Conservation (phyloP, 2,888 invertebrate species). For the Scaeva pyrastri region DNA sequence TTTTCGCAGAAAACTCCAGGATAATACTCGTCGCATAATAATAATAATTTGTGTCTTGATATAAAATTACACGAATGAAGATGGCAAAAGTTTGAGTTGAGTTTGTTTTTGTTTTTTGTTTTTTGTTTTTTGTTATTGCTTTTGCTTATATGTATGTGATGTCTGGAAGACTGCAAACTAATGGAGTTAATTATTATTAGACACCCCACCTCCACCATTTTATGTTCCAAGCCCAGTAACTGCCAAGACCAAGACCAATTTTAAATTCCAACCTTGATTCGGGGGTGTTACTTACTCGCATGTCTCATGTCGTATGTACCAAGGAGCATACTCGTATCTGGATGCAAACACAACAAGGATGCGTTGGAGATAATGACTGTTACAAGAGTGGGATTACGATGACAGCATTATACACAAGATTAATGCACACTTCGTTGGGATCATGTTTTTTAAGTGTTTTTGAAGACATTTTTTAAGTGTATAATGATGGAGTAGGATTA, state of each 20-base stretch:
- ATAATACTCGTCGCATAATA: not conserved
- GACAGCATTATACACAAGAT: slow-evolving; percentile 40
- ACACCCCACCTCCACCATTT: slow-evolving; percentile 8
- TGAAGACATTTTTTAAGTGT: slow-evolving; percentile 15
- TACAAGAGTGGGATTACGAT: slow-evolving; percentile 44
- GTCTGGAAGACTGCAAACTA: slow-evolving; percentile 44
- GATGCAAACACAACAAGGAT: slow-evolving; percentile 8
- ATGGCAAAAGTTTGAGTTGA: slow-evolving; percentile 15
- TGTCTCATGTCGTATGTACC: not conserved
- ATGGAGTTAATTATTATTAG: slow-evolving; percentile 62
- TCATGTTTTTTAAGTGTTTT: slow-evolving; percentile 32
- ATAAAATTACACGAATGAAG: slow-evolving; percentile 26
- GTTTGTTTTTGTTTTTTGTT: slow-evolving; percentile 1
- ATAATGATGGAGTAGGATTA: slow-evolving; percentile 2
- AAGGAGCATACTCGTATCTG: not conserved
- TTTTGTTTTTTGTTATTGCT: not conserved
- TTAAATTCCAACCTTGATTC: slow-evolving; percentile 9
- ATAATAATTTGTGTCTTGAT: slow-evolving; percentile 47
- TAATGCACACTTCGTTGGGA: slow-evolving; percentile 26
- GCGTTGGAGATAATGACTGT: slow-evolving; percentile 23
- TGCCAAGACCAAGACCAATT: too few relatives aligned
- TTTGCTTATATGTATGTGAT: too few relatives aligned
- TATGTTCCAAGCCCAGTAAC: too few relatives aligned
- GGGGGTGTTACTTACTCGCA: not conserved
- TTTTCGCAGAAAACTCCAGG: slow-evolving; percentile 23